Percentiles rank a stretch among this genome's conserved stretches.
phyloP scores from a whole-genome alignment of 2,797 vertebrate genomes.

The Bradypodion pumilum region DNA sequence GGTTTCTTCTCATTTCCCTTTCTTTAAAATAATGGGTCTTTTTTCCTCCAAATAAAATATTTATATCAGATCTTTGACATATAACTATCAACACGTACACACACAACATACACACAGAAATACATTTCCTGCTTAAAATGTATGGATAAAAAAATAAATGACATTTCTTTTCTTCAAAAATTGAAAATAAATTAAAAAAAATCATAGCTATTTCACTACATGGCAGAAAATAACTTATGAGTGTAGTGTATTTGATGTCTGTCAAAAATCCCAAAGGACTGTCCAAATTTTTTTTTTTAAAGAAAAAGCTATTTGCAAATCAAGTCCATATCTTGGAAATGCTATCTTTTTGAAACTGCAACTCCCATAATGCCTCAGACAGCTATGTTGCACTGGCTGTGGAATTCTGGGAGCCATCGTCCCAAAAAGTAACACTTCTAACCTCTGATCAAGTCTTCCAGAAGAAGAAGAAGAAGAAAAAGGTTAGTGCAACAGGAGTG shows the following conservation, averaged over 20 bases:
- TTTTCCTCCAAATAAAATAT: slow-evolving; percentile 49
- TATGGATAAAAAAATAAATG: slow-evolving; percentile 55
- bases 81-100: not conserved
- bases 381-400: too few species aligned
- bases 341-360: too few species aligned
- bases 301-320: not conserved
- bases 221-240: not conserved
- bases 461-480: not conserved
- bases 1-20: not conserved
- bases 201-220: slow-evolving; percentile 7
- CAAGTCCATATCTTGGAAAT: too few species aligned
- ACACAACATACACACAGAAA: not conserved
- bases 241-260: not conserved
- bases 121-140: not conserved
- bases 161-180: slow-evolving; percentile 44
- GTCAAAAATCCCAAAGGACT: not conserved
- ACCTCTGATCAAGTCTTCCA: not conserved
- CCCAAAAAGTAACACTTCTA: too few species aligned
- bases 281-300: not conserved
- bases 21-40: slow-evolving; percentile 53
- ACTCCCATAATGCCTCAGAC: too few species aligned
- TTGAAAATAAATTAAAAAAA: slow-evolving; percentile 59
- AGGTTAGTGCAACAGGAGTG: not conserved
- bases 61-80: slow-evolving; percentile 28
- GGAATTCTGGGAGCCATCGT: too few species aligned